Percentiles rank a stretch among this genome's conserved stretches.
These are phyloP conservation scores for Deroplatys truncata DNA, from an alignment of 2,888 invertebrate species.

Conservation along the genomic window DNA sequence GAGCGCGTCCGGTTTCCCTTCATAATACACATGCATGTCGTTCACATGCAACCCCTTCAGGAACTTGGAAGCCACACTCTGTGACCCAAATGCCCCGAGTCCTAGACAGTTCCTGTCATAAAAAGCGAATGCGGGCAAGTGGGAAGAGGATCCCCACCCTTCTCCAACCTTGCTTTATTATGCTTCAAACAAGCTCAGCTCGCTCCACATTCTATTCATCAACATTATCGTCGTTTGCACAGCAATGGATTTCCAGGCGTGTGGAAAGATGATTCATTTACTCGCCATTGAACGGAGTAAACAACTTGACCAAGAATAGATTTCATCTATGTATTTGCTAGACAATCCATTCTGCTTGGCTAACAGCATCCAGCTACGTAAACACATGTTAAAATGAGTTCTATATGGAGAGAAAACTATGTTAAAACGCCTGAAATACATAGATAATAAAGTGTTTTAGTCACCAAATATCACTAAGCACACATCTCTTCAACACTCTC, in stretches of 20 bases:
- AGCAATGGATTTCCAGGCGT: neutral
- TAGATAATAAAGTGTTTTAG: no score
- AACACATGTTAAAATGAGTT: no score
- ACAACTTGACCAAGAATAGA: no score
- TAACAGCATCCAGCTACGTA: no score
- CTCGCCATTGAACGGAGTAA: neutral
- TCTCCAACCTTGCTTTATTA: neutral
- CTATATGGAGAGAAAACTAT: no score
- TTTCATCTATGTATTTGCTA: no score
- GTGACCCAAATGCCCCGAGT: neutral
- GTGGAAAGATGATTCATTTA: neutral
- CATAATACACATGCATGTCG: neutral
- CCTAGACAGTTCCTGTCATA: neutral
- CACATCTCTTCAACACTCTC: no score
- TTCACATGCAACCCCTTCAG: neutral
- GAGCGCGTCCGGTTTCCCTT: neutral
- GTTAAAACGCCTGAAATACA: no score
- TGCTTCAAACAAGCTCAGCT: neutral
- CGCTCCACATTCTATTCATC: neutral
- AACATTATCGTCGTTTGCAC: neutral
- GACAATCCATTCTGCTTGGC: no score
- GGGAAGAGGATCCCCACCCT: neutral
- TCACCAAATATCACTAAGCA: no score
- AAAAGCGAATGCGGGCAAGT: neutral
- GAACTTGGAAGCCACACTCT: neutral